Evolutionary conservation across 2,113 vertebrate species (phyloP).

Genomic region (Cisticola juncidis): DNA sequence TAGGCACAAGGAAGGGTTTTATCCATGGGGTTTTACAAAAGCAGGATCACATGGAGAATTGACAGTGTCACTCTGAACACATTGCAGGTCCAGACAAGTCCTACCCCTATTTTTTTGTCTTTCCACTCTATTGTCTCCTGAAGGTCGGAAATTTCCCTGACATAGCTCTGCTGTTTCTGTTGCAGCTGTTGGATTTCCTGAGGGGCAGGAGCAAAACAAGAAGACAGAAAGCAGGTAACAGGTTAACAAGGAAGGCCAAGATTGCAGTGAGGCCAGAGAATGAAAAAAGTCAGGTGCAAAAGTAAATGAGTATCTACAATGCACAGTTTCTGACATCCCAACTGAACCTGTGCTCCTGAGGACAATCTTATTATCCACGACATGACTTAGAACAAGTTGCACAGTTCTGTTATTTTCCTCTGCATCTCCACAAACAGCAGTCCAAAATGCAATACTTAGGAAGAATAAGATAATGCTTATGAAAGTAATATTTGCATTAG

Average conservation of each 20-base stretch:
- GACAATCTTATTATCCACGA: not conserved
- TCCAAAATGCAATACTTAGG: not conserved
- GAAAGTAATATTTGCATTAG: not conserved
- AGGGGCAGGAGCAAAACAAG: constrained; percentile 47
- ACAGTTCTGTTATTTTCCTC: not conserved
- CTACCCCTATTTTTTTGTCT: constrained; percentile 93
- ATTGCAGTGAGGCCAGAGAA: constrained; percentile 24
- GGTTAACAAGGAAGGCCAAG: constrained; percentile 31
- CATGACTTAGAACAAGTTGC: not conserved
- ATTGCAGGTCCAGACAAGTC: constrained; percentile 5
- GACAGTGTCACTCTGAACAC: not conserved
- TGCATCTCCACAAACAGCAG: not conserved
- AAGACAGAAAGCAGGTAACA: constrained; percentile 61
- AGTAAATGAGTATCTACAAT: not conserved
- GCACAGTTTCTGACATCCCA: not conserved
- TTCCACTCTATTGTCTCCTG: constrained; percentile 97
- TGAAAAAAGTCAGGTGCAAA: not conserved
- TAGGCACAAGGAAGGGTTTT: not conserved
- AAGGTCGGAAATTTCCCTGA: constrained; percentile 89
- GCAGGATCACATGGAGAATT: not conserved
- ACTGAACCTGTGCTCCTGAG: not conserved
- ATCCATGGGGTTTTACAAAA: not conserved
- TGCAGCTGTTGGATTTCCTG: constrained; percentile 88
- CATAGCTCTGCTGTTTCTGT: constrained; percentile 84
- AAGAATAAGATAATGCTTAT: not conserved